Conservation (phyloP, 2,113 vertebrate genomes). For the Urocitellus parryii region DNA sequence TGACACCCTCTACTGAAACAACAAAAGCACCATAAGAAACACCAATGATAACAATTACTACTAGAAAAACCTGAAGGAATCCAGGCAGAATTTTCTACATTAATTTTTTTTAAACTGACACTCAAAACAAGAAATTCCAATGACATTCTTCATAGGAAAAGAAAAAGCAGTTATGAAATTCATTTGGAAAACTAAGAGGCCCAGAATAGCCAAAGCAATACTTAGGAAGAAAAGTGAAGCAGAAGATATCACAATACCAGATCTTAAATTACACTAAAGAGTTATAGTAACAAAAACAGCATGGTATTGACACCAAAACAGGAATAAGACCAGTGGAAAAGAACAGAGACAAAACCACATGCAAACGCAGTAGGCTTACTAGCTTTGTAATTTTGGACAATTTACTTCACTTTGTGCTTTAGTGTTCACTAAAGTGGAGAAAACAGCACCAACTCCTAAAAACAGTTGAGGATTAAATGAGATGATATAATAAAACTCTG, state of each 20-base stretch:
- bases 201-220: no score
- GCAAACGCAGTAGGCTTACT: not conserved
- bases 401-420: not conserved
- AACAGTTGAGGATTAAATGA: not conserved
- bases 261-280: no score
- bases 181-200: no score
- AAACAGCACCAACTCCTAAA: not conserved
- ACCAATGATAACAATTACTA: not conserved
- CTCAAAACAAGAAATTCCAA: constrained; percentile 25
- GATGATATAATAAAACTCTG: not conserved
- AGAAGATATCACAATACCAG: no score
- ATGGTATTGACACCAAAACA: no score
- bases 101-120: not conserved
- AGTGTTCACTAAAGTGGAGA: not conserved
- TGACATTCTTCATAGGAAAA: no score
- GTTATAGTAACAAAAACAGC: no score
- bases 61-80: not conserved
- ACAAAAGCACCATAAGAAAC: not conserved
- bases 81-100: not conserved
- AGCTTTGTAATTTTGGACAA: not conserved
- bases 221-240: no score
- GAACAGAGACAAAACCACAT: no score
- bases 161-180: no score
- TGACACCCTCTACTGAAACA: not conserved
- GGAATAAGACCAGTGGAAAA: no score